Evolutionary conservation across 2,113 vertebrate genomes (phyloP).

Genomic region (Strigops habroptila): DNA sequence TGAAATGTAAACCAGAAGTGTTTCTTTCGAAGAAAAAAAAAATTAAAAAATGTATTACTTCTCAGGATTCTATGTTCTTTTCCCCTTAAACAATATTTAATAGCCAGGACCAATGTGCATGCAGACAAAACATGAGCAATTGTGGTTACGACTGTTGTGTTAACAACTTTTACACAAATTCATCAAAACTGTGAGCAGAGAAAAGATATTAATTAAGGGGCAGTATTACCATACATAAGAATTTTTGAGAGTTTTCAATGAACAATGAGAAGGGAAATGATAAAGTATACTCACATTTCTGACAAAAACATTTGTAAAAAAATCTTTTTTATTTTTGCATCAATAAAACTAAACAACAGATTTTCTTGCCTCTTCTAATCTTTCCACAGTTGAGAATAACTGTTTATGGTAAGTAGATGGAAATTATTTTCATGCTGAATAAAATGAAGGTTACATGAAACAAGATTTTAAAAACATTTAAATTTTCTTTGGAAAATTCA

Average conservation of each 20-base stretch:
- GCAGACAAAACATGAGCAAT: slow-evolving; percentile 43
- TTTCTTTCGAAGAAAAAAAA: neutral
- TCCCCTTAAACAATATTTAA: neutral
- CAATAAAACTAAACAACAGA: slow-evolving; percentile 30
- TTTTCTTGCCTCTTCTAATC: slow-evolving; percentile 38
- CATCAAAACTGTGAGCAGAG: slow-evolving; percentile 56
- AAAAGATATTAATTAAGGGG: slow-evolving; percentile 64
- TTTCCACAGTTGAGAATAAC: slow-evolving; percentile 27
- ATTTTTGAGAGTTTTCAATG: slow-evolving; percentile 55
- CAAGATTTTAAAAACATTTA: neutral
- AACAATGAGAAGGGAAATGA: slow-evolving; percentile 48
- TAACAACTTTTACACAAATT: slow-evolving; percentile 39
- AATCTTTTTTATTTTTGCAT: slow-evolving; percentile 46
- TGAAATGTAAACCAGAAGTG: neutral
- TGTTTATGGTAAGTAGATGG: slow-evolving; percentile 38
- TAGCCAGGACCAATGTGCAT: neutral
- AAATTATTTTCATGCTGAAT: slow-evolving; percentile 36
- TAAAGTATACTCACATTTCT: slow-evolving; percentile 56
- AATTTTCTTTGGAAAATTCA: neutral
- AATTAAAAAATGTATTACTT: neutral
- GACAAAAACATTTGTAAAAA: slow-evolving; percentile 64
- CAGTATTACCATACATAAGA: slow-evolving; percentile 45
- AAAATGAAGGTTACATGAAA: slow-evolving; percentile 31
- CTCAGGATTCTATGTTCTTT: neutral
- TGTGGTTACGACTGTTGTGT: slow-evolving; percentile 49